These are phyloP conservation scores for Morinoia aosen DNA, from an alignment of 2,888 invertebrate genomes.

Conservation along the genomic window DNA sequence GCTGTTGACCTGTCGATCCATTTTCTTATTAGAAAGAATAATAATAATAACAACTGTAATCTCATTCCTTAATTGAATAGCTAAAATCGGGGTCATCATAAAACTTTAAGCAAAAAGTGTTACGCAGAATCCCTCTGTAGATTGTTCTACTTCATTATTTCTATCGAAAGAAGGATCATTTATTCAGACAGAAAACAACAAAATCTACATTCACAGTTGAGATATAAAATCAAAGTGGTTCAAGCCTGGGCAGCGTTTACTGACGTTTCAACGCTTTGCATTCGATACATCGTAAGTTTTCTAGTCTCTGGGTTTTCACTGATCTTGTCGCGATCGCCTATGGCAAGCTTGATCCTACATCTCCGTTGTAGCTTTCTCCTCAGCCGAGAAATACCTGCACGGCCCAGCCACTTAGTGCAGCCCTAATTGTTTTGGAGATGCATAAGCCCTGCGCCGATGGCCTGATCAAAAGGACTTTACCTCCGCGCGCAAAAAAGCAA, in stretches of 20 bases:
- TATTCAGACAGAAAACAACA: no score
- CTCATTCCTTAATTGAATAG: no score
- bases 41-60: no score
- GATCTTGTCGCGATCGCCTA: background rate
- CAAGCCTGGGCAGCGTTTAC: background rate
- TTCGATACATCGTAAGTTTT: background rate
- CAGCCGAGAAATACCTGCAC: background rate
- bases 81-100: no score
- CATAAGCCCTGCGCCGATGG: background rate
- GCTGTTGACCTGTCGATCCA: no score
- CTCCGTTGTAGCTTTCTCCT: background rate
- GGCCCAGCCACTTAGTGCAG: background rate
- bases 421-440: constrained; percentile 10
- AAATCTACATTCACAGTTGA: no score
- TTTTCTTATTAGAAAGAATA: no score
- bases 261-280: background rate
- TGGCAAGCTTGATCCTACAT: background rate
- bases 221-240: no score
- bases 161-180: no score
- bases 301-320: background rate
- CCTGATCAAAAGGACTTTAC: background rate
- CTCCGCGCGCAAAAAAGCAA: background rate
- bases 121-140: no score
- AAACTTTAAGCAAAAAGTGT: no score
- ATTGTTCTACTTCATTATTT: no score